Conservation (phyloP, 1,140 invertebrate genomes). For the Drosophila suzukii region DNA sequence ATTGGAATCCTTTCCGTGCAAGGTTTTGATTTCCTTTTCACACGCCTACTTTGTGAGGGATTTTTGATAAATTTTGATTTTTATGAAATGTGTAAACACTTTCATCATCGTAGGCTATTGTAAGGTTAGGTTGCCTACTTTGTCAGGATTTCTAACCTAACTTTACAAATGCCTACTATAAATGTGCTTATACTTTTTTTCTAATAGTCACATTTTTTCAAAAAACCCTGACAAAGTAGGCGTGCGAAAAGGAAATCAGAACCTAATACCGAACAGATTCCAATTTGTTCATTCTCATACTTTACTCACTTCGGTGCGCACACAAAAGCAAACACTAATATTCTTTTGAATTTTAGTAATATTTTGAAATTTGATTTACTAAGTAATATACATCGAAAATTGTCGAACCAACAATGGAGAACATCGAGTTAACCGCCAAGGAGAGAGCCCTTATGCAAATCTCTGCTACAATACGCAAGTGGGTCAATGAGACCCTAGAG, state of each 20-base stretch:
- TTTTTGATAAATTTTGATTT: too few species aligned
- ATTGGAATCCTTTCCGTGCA: background rate
- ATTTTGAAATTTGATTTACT: background rate
- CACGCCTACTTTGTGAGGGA: background rate
- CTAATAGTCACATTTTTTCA: too few species aligned
- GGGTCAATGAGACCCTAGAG: background rate
- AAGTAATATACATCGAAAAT: background rate
- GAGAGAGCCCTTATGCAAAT: background rate
- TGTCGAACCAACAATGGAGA: background rate
- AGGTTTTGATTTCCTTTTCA: background rate
- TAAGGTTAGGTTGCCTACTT: too few species aligned
- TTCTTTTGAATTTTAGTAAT: too few species aligned
- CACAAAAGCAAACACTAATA: too few species aligned
- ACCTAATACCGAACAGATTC: background rate
- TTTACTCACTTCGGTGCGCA: too few species aligned
- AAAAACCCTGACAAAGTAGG: background rate
- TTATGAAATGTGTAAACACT: too few species aligned
- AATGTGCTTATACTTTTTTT: too few species aligned
- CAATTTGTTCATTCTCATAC: background rate
- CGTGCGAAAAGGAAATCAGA: background rate
- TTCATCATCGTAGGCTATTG: too few species aligned
- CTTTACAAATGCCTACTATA: too few species aligned
- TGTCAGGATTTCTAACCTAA: too few species aligned
- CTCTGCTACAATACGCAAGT: background rate
- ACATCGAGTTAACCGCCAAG: background rate